Base-by-base conservation (phyloP, 1,140 invertebrate genomes). In the Matsumurasca onukii region DNA sequence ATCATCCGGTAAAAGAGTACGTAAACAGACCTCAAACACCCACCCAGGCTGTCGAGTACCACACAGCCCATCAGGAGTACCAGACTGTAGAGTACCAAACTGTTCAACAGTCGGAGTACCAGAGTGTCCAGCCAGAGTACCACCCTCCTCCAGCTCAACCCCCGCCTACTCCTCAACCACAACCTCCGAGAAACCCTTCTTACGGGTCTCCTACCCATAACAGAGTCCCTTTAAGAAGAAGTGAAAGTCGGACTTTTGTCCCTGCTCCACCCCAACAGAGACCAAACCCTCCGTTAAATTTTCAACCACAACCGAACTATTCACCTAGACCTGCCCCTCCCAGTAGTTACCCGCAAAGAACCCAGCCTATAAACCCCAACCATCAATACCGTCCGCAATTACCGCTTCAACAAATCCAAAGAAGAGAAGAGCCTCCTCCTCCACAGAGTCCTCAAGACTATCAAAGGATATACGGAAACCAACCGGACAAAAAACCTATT, bases 221-320 rank as follows among this genome's bases (percentile, higher is more conserved):
- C 13, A 27, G 22, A 3, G 55, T 59, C 3, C 55, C 55, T 59
- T 24, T 59, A 27, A 59, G 55, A 24, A 59, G 55, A 24, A 27
- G 24, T 29, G 55, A 59, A 29, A 59, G 55, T 59, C 55, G 55
- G 30, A 59, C 55, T 2, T 59, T 59, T 29, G 55, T 59, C 5
- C 55, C 55, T 27, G 55, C 55, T 5, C 55, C 55, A 22, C 55
- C 55, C 15, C 55, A 59, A 29, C 55, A 59, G 30, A 59, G 55
- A 59, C n/a, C 55, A 59, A 27, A 27, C n/a, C 30, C 55, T 9
- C 55, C 55, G 5, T 59, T 59, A 59, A 59, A 63, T 24, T 63
- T 63, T 63, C 61, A 63, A 20, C 61, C 61, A 20, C 61, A 63
- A n/a, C n/a, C n/a, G 22, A 63, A 63, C 31, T 63, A 20, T 31